Conservation (phyloP, 2,113 vertebrate genomes). For the Pipra filicauda region DNA sequence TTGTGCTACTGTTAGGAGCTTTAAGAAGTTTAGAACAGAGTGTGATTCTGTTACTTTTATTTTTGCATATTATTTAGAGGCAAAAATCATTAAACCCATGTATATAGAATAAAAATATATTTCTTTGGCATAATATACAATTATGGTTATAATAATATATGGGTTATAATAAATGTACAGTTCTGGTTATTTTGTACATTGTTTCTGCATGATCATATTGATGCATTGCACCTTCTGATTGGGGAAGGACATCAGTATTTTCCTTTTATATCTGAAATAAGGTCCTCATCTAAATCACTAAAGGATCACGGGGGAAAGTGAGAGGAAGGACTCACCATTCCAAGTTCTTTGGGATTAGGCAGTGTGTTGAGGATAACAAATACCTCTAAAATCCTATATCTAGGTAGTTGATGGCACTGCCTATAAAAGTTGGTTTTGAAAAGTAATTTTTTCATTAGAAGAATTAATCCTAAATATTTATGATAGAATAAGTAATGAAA, state of each 20-base stretch:
- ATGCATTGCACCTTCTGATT: background rate
- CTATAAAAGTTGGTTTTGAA: background rate
- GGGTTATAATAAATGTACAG: background rate
- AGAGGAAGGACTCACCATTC: background rate
- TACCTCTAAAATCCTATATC: background rate
- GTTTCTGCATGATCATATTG: background rate
- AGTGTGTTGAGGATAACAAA: background rate
- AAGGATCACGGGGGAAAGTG: background rate
- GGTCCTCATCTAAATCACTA: background rate
- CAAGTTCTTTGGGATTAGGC: background rate
- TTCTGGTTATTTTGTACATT: background rate
- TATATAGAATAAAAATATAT: background rate
- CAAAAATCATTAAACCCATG: background rate
- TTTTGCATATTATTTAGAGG: background rate
- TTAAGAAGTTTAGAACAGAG: conserved; percentile 24
- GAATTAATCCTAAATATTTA: background rate
- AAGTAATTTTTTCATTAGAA: background rate
- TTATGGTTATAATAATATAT: background rate
- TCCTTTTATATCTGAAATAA: background rate
- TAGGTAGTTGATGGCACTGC: background rate
- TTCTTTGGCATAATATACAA: background rate
- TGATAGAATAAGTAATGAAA: background rate
- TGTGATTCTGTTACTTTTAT: background rate
- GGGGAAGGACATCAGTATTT: background rate
- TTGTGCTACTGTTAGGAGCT: conserved; percentile 38